Conservation (phyloP, 30 jellyfish, hydroid and myxozoan genomes). For the Aurelia aurita complex sp. Pacific region DNA sequence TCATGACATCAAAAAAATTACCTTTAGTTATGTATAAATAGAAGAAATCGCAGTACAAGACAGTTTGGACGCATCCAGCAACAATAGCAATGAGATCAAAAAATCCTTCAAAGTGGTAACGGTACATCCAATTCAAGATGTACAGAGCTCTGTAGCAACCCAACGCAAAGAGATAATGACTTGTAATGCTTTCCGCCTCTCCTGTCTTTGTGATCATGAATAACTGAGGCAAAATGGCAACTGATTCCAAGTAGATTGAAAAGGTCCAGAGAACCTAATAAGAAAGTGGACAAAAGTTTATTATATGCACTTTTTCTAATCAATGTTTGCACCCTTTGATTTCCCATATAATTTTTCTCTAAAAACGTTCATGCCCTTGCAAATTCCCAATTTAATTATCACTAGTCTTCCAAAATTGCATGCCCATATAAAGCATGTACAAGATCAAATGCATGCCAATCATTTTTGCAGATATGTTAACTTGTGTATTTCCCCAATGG, state of each 20-base stretch:
- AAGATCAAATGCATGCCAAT: too few species aligned
- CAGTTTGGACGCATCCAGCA: slow-evolving; percentile 99
- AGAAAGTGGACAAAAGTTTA: too few species aligned
- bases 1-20: slow-evolving; percentile 2
- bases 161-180: slow-evolving; percentile 97
- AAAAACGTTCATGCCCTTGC: too few species aligned
- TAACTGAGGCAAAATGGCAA: slow-evolving; percentile 96
- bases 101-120: slow-evolving; percentile 91
- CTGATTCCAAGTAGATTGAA: slow-evolving; percentile 98
- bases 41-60: slow-evolving; percentile 95
- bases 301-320: too few species aligned
- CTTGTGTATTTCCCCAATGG: too few species aligned
- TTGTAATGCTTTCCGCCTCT: slow-evolving; percentile 98
- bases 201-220: slow-evolving; percentile 98
- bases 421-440: too few species aligned
- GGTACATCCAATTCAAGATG: slow-evolving; percentile 95
- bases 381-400: too few species aligned
- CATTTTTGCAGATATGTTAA: too few species aligned
- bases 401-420: too few species aligned
- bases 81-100: slow-evolving; percentile 97
- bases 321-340: too few species aligned
- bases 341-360: too few species aligned
- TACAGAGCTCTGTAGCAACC: slow-evolving; percentile 97
- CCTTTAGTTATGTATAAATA: slow-evolving; percentile 98
- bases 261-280: slow-evolving; percentile 94